These are phyloP conservation scores for Heliconius charithonia DNA, from an alignment of 2,888 invertebrate species.

Conservation along the genomic window DNA sequence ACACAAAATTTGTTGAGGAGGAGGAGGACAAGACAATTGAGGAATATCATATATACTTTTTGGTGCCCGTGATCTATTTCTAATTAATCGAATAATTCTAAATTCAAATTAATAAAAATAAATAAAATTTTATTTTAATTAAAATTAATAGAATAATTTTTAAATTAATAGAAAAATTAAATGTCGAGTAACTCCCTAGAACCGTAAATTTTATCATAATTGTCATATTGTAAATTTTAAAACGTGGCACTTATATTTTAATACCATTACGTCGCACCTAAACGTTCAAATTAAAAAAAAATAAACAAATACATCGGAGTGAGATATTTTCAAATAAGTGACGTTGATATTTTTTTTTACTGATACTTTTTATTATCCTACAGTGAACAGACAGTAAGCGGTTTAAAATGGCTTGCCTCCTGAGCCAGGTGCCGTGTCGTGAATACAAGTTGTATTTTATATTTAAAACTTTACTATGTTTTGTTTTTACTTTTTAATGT, in stretches of 20 bases:
- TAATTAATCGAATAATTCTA: too few species aligned
- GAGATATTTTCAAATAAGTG: constrained; percentile 22
- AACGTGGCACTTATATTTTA: background rate
- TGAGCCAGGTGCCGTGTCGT: constrained; percentile 12
- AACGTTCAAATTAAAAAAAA: constrained; percentile 18
- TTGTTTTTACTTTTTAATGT: too few species aligned
- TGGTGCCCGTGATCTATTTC: too few species aligned
- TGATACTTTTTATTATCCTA: constrained; percentile 56
- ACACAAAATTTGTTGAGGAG: too few species aligned
- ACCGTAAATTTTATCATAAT: too few species aligned
- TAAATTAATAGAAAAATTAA: background rate
- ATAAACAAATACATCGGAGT: constrained; percentile 13
- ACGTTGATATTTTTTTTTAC: constrained; percentile 33
- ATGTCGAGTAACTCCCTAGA: background rate
- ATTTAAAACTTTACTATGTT: background rate
- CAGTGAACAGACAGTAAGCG: constrained; percentile 64
- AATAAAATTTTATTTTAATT: too few species aligned
- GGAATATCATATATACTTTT: too few species aligned
- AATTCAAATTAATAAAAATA: too few species aligned
- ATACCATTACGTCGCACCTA: background rate
- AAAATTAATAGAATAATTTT: too few species aligned
- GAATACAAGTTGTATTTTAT: constrained; percentile 9
- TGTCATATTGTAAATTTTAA: background rate
- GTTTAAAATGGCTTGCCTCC: constrained; percentile 48
- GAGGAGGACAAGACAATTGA: too few species aligned